Evolutionary conservation across 2,797 vertebrate genomes (phyloP), one percentile per base, ranked within the genome.

Genomic region (Huso huso): DNA sequence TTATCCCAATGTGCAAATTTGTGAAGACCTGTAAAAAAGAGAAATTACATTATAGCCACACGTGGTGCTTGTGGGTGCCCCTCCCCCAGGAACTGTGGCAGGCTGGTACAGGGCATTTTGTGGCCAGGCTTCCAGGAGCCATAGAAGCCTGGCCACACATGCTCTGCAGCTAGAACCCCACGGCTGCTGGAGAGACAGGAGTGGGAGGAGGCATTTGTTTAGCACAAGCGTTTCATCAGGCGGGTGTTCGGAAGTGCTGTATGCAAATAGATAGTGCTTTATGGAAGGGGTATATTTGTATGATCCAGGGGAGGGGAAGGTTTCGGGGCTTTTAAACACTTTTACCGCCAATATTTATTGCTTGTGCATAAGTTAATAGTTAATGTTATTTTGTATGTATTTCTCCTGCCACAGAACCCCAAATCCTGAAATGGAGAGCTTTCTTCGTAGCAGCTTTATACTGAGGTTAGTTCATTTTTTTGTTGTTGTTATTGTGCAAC

Each of bases 161-260:
- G 84, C 81, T 87, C 79, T 80, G 76, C 83, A 86, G 87, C 86
- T 88, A 88, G 86, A 87, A 86, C 84, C 87, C 88, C 86, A 76
- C 79, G 74, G 69, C 81, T 87, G 75, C 87, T 82, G 77, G 80
- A 82, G 82, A 83, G 84, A 76, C 71, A 76, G 77, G 73, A 70
- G 81, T 83, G 79, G 82, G 85, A 89, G 84, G 70, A 76, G 77
- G 72, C 76, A 72, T 90, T 92, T 93, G 89, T 93, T 92, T 88
- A 91, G 88, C 87, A 88, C 82, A 92, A 96, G 92, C 90, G 88
- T 93, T 93, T 93, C 90, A 90, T 87, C 87, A 89, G 86, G 72
- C 76, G 81, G 80, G 81, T 78, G 81, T 78, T 83, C 79, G 86
- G 79, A 82, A 65, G 90, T 77, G 88, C 83, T 86, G 87, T 90